Percentiles rank a stretch among this genome's conserved stretches.
Evolutionary conservation across 2,113 vertebrate genomes (phyloP).

Genomic region (Eretmochelys imbricata): DNA sequence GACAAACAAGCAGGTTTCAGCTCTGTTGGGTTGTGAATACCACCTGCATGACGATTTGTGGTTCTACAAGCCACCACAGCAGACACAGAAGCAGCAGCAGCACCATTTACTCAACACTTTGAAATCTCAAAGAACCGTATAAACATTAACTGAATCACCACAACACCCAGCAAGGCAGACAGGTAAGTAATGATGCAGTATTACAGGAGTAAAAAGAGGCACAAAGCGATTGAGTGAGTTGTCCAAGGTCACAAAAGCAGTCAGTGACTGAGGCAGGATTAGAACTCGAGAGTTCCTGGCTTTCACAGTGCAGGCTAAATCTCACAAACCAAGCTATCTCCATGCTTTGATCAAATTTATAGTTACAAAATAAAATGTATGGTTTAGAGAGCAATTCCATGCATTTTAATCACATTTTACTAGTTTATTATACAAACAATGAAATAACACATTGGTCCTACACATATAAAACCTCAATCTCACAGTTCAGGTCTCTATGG

Average conservation of each 20-base stretch:
- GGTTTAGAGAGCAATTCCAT: background rate
- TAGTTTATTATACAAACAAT: background rate
- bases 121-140: background rate
- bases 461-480: background rate
- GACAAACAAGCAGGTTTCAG: conserved; percentile 58
- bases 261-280: background rate
- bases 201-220: background rate
- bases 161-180: background rate
- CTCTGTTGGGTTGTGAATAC: background rate
- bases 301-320: background rate
- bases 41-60: background rate
- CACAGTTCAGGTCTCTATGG: background rate
- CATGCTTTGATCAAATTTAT: background rate
- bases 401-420: background rate
- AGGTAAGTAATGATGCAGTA: background rate
- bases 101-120: background rate
- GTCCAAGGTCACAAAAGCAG: background rate
- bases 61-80: background rate
- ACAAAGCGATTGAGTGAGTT: background rate
- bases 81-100: background rate
- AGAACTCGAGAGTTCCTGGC: background rate
- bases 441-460: background rate
- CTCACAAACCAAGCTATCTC: background rate
- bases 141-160: background rate
- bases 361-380: background rate